Conservation (phyloP, 92 coral and sea anemone species). For the Parazoanthus atlanticus region DNA sequence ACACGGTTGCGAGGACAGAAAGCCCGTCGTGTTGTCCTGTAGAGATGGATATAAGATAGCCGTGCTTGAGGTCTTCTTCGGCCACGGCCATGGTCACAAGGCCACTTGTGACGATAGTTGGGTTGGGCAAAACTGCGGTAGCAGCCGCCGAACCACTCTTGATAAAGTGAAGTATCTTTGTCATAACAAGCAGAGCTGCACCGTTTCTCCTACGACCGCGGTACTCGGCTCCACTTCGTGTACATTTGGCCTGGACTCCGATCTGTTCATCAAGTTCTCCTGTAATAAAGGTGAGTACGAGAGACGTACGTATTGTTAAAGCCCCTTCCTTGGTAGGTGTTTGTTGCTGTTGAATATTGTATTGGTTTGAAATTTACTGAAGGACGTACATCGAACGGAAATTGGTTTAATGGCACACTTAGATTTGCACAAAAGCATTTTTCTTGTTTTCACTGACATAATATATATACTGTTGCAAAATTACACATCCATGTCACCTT, state of each 20-base stretch:
- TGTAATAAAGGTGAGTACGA: conserved; percentile 52
- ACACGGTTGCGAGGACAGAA: conserved; percentile 59
- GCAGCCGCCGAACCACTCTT: background rate
- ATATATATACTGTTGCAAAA: no score
- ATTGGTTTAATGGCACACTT: no score
- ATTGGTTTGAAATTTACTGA: no score
- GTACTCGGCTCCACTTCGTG: conserved; percentile 64
- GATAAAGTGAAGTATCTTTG: conserved; percentile 50
- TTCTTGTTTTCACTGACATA: no score
- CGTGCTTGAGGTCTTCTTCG: conserved; percentile 48
- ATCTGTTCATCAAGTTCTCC: conserved; percentile 50
- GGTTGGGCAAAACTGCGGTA: conserved; percentile 59
- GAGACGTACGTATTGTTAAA: background rate
- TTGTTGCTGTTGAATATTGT: no score
- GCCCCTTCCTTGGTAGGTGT: background rate
- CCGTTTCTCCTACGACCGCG: conserved; percentile 40
- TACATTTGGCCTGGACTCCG: conserved; percentile 60
- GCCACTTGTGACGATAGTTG: conserved; percentile 52
- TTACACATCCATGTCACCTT: no score
- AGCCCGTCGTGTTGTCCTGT: conserved; percentile 47
- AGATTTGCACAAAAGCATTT: no score
- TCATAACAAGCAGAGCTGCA: conserved; percentile 42
- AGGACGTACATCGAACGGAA: no score
- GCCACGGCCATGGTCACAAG: conserved; percentile 60
- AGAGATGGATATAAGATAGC: conserved; percentile 48